A percentile compares a stretch with the other conserved stretches of the same genome.
Conservation (phyloP, 2,797 vertebrate species). For the Schizothorax lantsangensis region DNA sequence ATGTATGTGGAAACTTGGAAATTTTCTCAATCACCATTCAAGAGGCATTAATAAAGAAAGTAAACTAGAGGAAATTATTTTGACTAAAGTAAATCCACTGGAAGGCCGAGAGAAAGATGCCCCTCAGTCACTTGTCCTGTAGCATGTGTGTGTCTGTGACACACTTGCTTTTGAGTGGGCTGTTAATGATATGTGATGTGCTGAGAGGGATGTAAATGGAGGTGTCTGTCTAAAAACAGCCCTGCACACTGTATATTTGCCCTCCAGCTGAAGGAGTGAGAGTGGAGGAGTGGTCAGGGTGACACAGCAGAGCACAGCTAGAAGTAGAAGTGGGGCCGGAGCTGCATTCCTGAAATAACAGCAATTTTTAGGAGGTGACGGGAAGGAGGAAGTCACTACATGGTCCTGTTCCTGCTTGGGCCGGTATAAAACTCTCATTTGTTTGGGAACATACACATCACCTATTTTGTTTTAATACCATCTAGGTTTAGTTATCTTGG, state of each 20-base stretch:
- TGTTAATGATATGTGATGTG: conserved; percentile 25
- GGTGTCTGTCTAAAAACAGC: conserved; percentile 28
- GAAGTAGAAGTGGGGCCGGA: conserved; percentile 12
- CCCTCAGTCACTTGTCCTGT: background rate
- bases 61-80: background rate
- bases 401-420: background rate
- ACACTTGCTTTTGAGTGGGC: background rate
- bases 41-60: background rate
- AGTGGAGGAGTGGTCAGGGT: conserved; percentile 22
- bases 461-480: conserved; percentile 1
- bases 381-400: conserved; percentile 48
- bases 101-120: background rate
- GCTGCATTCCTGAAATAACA: conserved; percentile 64
- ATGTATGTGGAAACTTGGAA: background rate
- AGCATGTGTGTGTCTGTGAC: conserved; percentile 4
- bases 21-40: background rate
- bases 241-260: conserved; percentile 10
- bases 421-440: background rate
- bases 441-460: background rate
- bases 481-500: background rate
- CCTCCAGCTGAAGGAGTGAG: conserved; percentile 26
- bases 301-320: conserved; percentile 18
- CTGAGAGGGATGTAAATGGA: conserved; percentile 19
- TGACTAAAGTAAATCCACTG: background rate
- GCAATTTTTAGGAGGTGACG: conserved; percentile 35